Conservation (phyloP, 2,113 vertebrate species). For the Lophius piscatorius region DNA sequence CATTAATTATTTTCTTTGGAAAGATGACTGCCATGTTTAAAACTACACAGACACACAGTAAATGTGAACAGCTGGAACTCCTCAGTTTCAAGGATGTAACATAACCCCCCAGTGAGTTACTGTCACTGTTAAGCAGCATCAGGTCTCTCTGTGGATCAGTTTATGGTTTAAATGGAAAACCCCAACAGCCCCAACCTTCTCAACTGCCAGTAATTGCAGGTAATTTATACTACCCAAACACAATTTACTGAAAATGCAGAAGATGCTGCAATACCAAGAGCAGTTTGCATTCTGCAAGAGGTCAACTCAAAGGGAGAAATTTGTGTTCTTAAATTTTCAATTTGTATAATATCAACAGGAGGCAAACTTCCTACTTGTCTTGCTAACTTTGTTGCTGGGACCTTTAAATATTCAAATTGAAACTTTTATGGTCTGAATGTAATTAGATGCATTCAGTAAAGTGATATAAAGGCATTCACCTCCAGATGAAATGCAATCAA, state of each 20-base stretch:
- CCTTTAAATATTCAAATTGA: too few relatives aligned
- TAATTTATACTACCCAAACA: slow-evolving; percentile 58
- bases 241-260: slow-evolving; percentile 41
- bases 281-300: slow-evolving; percentile 25
- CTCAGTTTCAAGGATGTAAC: slow-evolving; percentile 45
- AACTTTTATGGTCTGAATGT: too few relatives aligned
- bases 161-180: slow-evolving; percentile 54
- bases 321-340: slow-evolving; percentile 14
- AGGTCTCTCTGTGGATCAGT: slow-evolving; percentile 55
- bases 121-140: slow-evolving; percentile 10
- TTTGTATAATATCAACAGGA: slow-evolving; percentile 11
- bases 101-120: slow-evolving; percentile 10
- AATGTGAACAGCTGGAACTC: slow-evolving; percentile 53
- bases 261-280: slow-evolving; percentile 14
- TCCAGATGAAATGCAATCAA: slow-evolving; percentile 18
- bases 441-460: too few relatives aligned
- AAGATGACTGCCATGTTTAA: background rate
- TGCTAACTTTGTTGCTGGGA: background rate
- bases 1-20: background rate
- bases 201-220: slow-evolving; percentile 53
- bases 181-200: slow-evolving; percentile 34
- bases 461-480: too few relatives aligned
- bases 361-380: background rate
- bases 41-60: slow-evolving; percentile 17
- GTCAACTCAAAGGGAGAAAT: slow-evolving; percentile 15